Evolutionary conservation across 2,113 vertebrate genomes (phyloP), one percentile per base, ranked within the genome.

Genomic region (Connochaetes taurinus): DNA sequence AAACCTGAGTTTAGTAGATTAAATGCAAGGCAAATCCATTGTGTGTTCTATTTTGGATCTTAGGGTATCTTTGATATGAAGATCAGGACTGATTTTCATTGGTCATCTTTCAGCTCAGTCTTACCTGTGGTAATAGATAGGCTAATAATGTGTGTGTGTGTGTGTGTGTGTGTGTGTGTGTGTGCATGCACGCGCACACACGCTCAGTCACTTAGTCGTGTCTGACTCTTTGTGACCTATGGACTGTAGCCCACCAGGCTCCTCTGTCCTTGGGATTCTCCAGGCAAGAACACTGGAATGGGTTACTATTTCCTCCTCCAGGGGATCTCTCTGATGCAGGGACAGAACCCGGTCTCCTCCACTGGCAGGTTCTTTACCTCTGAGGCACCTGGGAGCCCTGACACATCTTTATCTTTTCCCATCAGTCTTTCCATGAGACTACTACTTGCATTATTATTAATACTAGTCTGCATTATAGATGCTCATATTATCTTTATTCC

Each of bases 151-250:
- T 43, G 6, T 27, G 36, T 43, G 71, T 25, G 36, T 13, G 55
- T 3, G 53, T 23, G 57, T 12, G 11, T 47, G 47, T 2, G 47
- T 47, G 47, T 13, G 11, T 47, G 45, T 11, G 10, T 11, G 47
- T 11, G 55, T 4, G 2, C 13, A 13, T 3, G 50, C 12, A 13
- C 3, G 21, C 2, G 0, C 3, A 0, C 1, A 21, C 3, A 0
- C 1, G 36, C 21, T 74, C 64, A 36, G 67, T 71, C 2, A 0
- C n/a, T 74, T 5, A 7, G 71, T 76, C 0, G 1, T 43, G 36
- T 27, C 71, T 27, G 40, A 43, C 40, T 76, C 40, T 25, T 43
- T 43, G 40, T 43, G 71, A 3, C 71, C 23, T 6, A 7, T 43
- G 71, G 40, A 27, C 9, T 76, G 7, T 6, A 76, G 71, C 40